These are phyloP conservation scores for Scaptodrosophila latifasciaeformis DNA, from an alignment of 2,888 invertebrate genomes.

Conservation along the genomic window DNA sequence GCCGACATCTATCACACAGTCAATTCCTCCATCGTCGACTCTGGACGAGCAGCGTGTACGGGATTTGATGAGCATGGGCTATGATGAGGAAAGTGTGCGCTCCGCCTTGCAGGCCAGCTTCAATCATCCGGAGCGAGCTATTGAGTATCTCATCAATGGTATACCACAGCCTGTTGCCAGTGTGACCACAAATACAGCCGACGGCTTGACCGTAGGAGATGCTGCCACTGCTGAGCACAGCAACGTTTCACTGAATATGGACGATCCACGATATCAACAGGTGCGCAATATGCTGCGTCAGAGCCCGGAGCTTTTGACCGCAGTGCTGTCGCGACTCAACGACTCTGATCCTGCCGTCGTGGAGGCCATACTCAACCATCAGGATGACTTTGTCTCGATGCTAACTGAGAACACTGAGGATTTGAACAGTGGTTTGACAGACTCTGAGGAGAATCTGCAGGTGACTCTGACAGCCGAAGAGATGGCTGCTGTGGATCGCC, in stretches of 20 bases:
- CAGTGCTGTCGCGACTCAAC: slow-evolving; percentile 92
- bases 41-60: slow-evolving; percentile 51
- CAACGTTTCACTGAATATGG: slow-evolving; percentile 82
- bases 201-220: neutral
- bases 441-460: slow-evolving; percentile 12
- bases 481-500: slow-evolving; percentile 52
- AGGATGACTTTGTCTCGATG: slow-evolving; percentile 87
- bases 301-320: slow-evolving; percentile 92
- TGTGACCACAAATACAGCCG: slow-evolving; percentile 14
- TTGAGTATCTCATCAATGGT: slow-evolving; percentile 95
- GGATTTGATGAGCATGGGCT: slow-evolving; percentile 84
- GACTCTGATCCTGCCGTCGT: slow-evolving; percentile 94
- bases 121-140: slow-evolving; percentile 97
- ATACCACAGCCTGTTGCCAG: slow-evolving; percentile 77
- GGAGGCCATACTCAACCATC: slow-evolving; percentile 90
- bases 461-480: slow-evolving; percentile 47
- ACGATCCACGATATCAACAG: slow-evolving; percentile 95
- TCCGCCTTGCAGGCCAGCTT: slow-evolving; percentile 94
- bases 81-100: slow-evolving; percentile 86
- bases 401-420: slow-evolving; percentile 34
- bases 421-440: neutral
- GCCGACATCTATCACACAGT: neutral
- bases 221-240: slow-evolving; percentile 4
- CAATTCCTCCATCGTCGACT: slow-evolving; percentile 25
- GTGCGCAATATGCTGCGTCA: slow-evolving; percentile 93